Evolutionary conservation across 2,113 vertebrate species (phyloP).

Genomic region (Petrocephalus zakoni): DNA sequence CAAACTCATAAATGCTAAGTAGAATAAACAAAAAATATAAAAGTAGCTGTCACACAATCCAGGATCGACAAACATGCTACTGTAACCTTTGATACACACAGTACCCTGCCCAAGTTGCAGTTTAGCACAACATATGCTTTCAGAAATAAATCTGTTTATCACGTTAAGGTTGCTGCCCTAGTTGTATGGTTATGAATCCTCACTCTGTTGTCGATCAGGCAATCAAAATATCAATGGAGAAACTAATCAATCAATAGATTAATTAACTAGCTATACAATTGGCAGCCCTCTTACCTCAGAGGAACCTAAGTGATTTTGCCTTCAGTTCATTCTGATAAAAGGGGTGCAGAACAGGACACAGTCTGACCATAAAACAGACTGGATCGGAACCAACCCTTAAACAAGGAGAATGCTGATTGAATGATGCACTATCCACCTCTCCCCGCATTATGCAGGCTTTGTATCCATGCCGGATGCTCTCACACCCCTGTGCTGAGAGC

Average conservation of each 20-base stretch:
- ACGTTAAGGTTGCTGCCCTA: neutral
- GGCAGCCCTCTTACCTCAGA: constrained; percentile 18
- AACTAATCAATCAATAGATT: neutral
- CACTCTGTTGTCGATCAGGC: neutral
- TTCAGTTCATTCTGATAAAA: constrained; percentile 52
- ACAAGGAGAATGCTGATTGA: neutral
- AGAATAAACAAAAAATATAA: neutral
- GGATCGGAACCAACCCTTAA: neutral
- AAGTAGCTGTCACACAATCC: neutral
- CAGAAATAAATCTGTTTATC: neutral
- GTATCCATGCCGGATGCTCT: neutral
- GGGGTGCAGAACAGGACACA: neutral
- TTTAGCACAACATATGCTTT: neutral
- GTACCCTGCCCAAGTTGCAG: neutral
- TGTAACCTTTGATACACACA: neutral
- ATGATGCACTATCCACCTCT: neutral
- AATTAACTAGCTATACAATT: neutral
- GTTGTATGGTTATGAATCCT: neutral
- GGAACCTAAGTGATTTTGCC: constrained; percentile 43
- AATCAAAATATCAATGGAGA: neutral
- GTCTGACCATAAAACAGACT: neutral
- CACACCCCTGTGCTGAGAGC: neutral
- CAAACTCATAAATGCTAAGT: neutral
- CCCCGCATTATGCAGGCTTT: neutral
- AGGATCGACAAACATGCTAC: neutral